A percentile compares a stretch with the other conserved stretches of the same genome.
These are phyloP conservation scores for Holacanthus passer DNA, from an alignment of 2,113 vertebrate genomes.

Conservation along the genomic window DNA sequence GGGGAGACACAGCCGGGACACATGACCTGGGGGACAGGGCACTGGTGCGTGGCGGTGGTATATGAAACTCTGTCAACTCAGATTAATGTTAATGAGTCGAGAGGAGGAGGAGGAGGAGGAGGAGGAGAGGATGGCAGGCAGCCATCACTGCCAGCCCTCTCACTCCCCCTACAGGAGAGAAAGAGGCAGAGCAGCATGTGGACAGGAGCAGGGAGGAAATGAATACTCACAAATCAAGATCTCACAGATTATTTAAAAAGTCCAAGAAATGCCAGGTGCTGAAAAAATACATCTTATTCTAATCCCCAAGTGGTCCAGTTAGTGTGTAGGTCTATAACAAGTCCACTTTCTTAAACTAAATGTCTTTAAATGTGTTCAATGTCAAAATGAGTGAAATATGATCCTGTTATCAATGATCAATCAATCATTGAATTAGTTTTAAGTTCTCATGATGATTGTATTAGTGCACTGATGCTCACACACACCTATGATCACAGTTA, in stretches of 20 bases:
- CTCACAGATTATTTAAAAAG: background rate
- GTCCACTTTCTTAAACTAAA: background rate
- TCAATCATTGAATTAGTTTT: background rate
- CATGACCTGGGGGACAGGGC: conserved; percentile 68
- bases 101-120: conserved; percentile 24
- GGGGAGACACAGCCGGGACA: conserved; percentile 40
- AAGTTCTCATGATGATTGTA: too few relatives aligned
- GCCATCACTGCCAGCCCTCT: conserved; percentile 57
- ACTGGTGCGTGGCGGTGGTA: conserved; percentile 68
- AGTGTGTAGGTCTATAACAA: background rate
- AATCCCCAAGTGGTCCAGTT: background rate
- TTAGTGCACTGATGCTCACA: background rate
- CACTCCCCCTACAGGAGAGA: conserved; percentile 79
- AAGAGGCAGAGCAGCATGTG: conserved; percentile 33
- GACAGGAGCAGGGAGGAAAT: background rate
- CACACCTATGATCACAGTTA: background rate
- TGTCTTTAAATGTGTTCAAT: background rate
- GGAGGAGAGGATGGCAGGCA: conserved; percentile 40
- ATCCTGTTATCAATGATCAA: background rate
- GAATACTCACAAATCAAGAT: background rate
- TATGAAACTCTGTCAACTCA: conserved; percentile 74
- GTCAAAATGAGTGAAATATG: background rate
- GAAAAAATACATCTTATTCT: background rate
- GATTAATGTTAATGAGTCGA: conserved; percentile 77
- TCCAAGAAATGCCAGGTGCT: background rate